Conservation (phyloP, 2,797 vertebrate genomes). For the Oreortyx pictus region DNA sequence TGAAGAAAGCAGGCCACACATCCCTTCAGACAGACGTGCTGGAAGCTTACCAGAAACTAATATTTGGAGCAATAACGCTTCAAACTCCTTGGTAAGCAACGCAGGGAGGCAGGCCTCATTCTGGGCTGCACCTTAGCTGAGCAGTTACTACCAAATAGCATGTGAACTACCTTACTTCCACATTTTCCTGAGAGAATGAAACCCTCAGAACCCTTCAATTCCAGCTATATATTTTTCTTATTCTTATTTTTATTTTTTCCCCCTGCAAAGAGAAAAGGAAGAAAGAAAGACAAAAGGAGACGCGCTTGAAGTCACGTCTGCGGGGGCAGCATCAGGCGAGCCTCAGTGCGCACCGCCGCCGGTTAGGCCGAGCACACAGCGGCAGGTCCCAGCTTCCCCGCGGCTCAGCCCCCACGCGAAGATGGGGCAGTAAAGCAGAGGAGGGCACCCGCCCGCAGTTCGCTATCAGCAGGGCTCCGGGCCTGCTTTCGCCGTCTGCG, state of each 20-base stretch:
- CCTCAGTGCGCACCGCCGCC: accelerated
- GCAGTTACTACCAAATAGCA: accelerated
- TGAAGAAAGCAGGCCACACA: accelerated
- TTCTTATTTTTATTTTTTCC: neutral
- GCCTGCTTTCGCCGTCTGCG: neutral
- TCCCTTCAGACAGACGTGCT: neutral
- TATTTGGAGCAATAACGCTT: neutral
- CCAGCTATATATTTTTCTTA: no score
- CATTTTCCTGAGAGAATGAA: neutral
- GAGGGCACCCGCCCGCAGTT: no score
- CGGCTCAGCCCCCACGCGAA: no score
- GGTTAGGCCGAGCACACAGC: no score
- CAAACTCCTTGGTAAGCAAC: neutral
- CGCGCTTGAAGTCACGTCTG: accelerated
- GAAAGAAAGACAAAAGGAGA: neutral
- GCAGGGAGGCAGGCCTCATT: no score
- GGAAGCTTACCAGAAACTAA: neutral
- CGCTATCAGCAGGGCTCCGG: accelerated
- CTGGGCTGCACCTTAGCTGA: neutral
- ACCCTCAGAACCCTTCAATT: neutral
- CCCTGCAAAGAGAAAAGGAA: neutral
- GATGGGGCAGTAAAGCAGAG: no score
- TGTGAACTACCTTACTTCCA: no score
- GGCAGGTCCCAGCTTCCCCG: no score
- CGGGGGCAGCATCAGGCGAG: accelerated